phyloP scores from a whole-genome alignment of 30 jellyfish, hydroid and myxozoan genomes.

The Pelagia noctiluca region DNA sequence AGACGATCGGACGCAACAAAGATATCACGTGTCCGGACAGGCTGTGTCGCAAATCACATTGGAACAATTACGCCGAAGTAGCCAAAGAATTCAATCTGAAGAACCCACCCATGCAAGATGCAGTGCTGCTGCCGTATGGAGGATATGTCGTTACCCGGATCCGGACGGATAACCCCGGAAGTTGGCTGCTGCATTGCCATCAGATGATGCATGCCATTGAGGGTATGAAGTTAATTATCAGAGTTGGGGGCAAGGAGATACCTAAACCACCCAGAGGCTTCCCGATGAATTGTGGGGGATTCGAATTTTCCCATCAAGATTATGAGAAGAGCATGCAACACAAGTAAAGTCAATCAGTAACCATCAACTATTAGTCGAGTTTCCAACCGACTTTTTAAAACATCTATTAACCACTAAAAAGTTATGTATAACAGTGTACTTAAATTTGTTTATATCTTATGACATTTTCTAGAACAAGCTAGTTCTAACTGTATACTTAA shows the following conservation, averaged over 20 bases:
- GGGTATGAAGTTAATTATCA: constrained; percentile 89
- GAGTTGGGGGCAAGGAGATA: constrained; percentile 69
- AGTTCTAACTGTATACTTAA: too few species aligned
- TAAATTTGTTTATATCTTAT: too few species aligned
- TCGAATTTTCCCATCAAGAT: constrained; percentile 36
- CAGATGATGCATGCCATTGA: constrained; percentile 83
- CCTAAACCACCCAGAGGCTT: constrained; percentile 85
- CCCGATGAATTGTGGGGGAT: constrained; percentile 66
- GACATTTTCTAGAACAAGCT: too few species aligned
- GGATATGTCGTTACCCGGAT: constrained; percentile 88
- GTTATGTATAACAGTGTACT: too few species aligned
- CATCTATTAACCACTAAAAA: too few species aligned
- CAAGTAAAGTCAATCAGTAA: too few species aligned
- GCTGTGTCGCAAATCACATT: constrained; percentile 51
- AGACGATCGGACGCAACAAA: constrained; percentile 14
- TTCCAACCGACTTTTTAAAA: too few species aligned
- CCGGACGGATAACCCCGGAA: constrained; percentile 93
- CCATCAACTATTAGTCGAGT: too few species aligned
- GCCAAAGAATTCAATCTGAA: constrained; percentile 67
- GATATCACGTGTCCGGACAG: constrained; percentile 63
- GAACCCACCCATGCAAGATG: constrained; percentile 84
- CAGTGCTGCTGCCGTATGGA: constrained; percentile 88
- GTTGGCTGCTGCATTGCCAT: constrained; percentile 94
- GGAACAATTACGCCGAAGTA: constrained; percentile 47
- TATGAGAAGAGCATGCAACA: too few species aligned